These are phyloP conservation scores for Hirtodrosophila cameraria DNA, from an alignment of 2,888 invertebrate species.

Conservation along the genomic window DNA sequence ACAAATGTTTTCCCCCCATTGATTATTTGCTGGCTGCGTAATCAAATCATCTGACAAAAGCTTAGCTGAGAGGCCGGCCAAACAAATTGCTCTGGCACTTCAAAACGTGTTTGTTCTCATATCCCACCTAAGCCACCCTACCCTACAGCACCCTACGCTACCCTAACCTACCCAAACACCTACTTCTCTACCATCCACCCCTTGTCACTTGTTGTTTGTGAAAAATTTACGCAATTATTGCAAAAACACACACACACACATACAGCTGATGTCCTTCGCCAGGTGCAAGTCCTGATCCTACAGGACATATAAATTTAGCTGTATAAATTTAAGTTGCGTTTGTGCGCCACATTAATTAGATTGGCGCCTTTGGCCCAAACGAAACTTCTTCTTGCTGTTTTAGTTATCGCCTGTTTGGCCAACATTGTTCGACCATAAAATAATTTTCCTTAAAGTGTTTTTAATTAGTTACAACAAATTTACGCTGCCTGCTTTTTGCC, in stretches of 20 bases:
- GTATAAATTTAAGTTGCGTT: conserved; percentile 47
- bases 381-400: conserved; percentile 5
- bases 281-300: conserved; percentile 32
- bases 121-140: no score
- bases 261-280: conserved; percentile 14
- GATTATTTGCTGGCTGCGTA: conserved; percentile 43
- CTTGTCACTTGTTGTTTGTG: conserved; percentile 54
- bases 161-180: background rate
- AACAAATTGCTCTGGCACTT: conserved; percentile 41
- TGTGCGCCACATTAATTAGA: conserved; percentile 68
- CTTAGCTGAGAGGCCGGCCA: conserved; percentile 14
- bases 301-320: conserved; percentile 11
- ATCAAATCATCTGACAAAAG: conserved; percentile 63
- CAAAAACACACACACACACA: conserved; percentile 10
- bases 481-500: conserved; percentile 24
- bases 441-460: conserved; percentile 66
- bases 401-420: conserved; percentile 41
- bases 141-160: background rate
- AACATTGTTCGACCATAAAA: conserved; percentile 27
- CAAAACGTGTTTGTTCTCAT: conserved; percentile 26
- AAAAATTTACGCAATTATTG: conserved; percentile 68
- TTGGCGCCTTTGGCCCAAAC: conserved; percentile 31
- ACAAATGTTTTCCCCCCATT: background rate
- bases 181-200: no score
- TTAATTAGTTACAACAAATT: conserved; percentile 74